Percentiles rank a stretch among this genome's conserved stretches.
Conservation (phyloP, 2,113 vertebrate genomes). For the Colaptes auratus region DNA sequence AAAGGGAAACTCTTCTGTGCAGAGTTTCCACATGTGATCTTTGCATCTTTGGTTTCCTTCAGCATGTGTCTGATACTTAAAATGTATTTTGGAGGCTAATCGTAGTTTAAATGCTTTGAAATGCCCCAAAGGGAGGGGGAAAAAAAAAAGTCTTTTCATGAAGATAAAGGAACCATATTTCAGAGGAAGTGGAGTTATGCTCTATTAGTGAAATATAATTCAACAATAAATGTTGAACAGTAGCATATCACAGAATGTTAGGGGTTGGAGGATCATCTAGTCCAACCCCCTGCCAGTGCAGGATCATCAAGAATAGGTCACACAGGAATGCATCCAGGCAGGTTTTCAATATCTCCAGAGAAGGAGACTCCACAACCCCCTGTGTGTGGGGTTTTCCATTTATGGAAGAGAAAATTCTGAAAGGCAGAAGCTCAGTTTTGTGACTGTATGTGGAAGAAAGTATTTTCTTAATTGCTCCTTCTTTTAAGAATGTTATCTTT, state of each 20-base stretch:
- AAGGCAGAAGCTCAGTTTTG: background rate
- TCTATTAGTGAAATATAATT: constrained; percentile 51
- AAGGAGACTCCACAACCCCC: no score
- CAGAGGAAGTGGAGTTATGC: constrained; percentile 6
- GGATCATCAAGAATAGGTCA: no score
- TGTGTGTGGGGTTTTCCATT: background rate
- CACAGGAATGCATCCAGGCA: no score
- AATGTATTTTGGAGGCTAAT: constrained; percentile 5
- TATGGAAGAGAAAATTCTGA: background rate
- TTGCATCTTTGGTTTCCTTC: background rate
- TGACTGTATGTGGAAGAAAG: background rate
- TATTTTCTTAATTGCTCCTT: background rate
- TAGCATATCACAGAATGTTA: background rate
- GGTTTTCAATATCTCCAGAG: no score
- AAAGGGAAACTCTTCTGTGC: background rate
- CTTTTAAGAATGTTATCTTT: background rate
- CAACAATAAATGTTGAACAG: background rate
- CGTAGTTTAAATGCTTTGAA: constrained; percentile 18
- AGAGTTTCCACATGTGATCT: background rate
- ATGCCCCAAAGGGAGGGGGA: background rate
- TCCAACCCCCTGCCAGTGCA: no score
- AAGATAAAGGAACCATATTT: constrained; percentile 13
- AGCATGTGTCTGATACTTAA: background rate
- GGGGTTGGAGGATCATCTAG: no score
- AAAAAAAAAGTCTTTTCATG: background rate